Percentiles rank a stretch among this genome's conserved stretches.
These are phyloP conservation scores for Ametastegia equiseti DNA, from an alignment of 2,888 invertebrate genomes.

Conservation along the genomic window DNA sequence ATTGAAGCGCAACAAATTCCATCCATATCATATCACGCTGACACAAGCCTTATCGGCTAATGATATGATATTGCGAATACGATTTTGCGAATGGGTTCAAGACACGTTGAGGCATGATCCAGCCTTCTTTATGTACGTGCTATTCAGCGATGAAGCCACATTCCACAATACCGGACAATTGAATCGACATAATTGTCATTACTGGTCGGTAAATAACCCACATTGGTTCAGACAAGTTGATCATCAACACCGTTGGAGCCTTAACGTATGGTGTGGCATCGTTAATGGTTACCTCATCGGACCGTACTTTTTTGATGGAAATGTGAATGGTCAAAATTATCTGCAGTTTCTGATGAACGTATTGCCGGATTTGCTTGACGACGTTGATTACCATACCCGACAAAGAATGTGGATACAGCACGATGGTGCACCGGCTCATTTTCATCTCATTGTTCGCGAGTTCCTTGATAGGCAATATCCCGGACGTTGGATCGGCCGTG, in stretches of 20 bases:
- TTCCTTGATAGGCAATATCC: too few relatives aligned
- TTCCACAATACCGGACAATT: slow-evolving; percentile 59
- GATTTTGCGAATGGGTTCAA: too few relatives aligned
- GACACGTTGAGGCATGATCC: too few relatives aligned
- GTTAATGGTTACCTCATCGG: slow-evolving; percentile 51
- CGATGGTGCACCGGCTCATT: slow-evolving; percentile 47
- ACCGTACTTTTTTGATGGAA: slow-evolving; percentile 53
- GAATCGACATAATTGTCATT: slow-evolving; percentile 62
- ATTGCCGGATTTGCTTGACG: slow-evolving; percentile 42
- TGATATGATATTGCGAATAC: too few relatives aligned
- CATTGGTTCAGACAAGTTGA: slow-evolving; percentile 57
- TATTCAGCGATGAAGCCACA: slow-evolving; percentile 62
- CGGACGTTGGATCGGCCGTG: too few relatives aligned
- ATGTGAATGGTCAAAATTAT: slow-evolving; percentile 52
- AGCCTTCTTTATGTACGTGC: too few relatives aligned
- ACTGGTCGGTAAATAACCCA: slow-evolving; percentile 61
- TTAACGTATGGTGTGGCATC: slow-evolving; percentile 59
- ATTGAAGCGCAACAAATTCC: too few relatives aligned
- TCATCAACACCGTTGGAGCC: slow-evolving; percentile 58
- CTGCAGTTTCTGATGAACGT: slow-evolving; percentile 49
- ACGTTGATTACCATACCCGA: slow-evolving; percentile 54
- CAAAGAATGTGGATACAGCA: slow-evolving; percentile 54
- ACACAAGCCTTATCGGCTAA: too few relatives aligned
- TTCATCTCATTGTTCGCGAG: too few relatives aligned
- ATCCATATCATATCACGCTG: too few relatives aligned